Percentiles rank a stretch among this genome's conserved stretches.
Conservation (phyloP, 2,113 vertebrate genomes). For the Lepus europaeus region DNA sequence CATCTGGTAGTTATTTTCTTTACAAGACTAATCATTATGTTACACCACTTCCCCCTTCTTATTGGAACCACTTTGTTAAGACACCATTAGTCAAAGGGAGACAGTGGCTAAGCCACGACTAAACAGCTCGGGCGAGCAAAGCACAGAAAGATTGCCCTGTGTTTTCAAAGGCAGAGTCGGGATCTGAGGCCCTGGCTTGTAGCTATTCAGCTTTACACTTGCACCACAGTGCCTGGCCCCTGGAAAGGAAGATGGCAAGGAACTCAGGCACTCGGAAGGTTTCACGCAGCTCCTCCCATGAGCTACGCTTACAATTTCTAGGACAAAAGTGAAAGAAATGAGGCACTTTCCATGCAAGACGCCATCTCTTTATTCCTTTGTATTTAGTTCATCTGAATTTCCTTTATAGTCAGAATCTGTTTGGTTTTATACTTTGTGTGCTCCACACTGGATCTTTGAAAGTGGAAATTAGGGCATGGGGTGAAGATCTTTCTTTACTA, state of each 20-base stretch:
- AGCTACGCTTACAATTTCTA: not conserved
- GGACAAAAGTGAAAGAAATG: not conserved
- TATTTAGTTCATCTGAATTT: not conserved
- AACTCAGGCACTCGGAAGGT: not conserved
- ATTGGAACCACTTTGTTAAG: conserved; percentile 64
- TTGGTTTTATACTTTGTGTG: not conserved
- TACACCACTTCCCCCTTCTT: conserved; percentile 54
- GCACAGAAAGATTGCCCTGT: not conserved
- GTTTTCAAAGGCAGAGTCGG: not conserved
- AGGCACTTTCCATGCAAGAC: not conserved
- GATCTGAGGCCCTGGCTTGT: not conserved
- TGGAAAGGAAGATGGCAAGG: accelerated
- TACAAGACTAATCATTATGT: conserved; percentile 65
- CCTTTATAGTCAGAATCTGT: not conserved
- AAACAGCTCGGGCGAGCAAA: not conserved
- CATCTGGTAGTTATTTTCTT: conserved; percentile 72
- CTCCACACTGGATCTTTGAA: not conserved
- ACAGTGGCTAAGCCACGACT: not conserved
- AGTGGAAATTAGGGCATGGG: not conserved
- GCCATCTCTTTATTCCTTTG: not conserved
- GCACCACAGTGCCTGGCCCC: not conserved
- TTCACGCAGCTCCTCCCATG: not conserved
- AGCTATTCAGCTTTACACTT: not conserved
- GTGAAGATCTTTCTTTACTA: not conserved
- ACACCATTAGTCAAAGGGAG: not conserved